A percentile compares a stretch with the other conserved stretches of the same genome.
Conservation (phyloP, 2,888 invertebrate species). For the Oxycera nigricornis region DNA sequence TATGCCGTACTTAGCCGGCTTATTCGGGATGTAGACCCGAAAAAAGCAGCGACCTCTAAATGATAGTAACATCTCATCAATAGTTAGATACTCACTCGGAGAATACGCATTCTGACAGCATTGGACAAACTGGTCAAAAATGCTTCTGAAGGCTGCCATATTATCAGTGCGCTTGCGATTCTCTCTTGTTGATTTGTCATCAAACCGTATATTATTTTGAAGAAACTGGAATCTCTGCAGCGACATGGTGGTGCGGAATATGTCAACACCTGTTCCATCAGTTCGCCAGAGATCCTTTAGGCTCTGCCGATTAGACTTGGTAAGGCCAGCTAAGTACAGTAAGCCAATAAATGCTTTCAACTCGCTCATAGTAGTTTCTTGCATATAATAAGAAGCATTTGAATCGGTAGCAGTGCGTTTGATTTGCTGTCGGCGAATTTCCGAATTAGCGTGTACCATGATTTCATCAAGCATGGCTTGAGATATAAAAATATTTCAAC, state of each 20-base stretch:
- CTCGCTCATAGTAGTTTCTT: neutral
- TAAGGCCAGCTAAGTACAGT: neutral
- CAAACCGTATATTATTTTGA: constrained; percentile 9
- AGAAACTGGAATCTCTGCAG: constrained; percentile 2
- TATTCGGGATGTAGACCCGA: constrained; percentile 12
- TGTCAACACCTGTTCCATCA: neutral
- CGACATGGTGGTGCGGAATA: neutral
- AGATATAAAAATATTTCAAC: too few relatives aligned
- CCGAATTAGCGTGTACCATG: too few relatives aligned
- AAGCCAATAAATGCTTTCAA: neutral
- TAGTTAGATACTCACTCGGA: neutral
- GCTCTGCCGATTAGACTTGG: neutral
- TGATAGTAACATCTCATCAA: constrained; percentile 15
- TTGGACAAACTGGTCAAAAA: neutral
- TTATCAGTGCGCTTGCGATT: neutral
- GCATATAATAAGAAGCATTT: too few relatives aligned
- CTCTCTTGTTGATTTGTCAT: neutral
- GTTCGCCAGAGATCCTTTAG: neutral
- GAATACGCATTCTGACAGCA: neutral
- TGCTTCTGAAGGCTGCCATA: neutral
- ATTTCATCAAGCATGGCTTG: too few relatives aligned
- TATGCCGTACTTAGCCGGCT: constrained; percentile 20
- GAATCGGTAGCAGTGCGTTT: too few relatives aligned
- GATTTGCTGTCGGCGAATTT: too few relatives aligned
- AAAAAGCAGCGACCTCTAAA: constrained; percentile 16